Evolutionary conservation across 2,888 invertebrate genomes (phyloP).

Genomic region (Aleiodes leptofemur): DNA sequence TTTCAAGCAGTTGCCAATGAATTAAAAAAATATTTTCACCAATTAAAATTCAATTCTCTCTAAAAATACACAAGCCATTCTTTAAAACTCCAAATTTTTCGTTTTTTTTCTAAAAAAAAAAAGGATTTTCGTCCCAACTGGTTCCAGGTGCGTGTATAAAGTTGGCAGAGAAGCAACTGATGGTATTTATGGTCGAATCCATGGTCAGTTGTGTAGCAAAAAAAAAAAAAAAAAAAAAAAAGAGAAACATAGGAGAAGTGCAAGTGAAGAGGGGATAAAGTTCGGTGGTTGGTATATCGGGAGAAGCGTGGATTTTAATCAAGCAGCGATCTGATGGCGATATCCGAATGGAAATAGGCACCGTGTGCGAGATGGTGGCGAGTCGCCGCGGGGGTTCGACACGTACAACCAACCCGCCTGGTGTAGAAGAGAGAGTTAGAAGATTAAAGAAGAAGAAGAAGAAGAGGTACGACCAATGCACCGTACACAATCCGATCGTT

Average conservation of each 20-base stretch:
- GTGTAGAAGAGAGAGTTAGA: slow-evolving; percentile 14
- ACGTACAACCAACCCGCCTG: slow-evolving; percentile 67
- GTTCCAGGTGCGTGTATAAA: slow-evolving; percentile 53
- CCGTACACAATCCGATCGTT: slow-evolving; percentile 41
- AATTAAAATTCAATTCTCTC: slow-evolving; percentile 15
- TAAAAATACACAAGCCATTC: slow-evolving; percentile 19
- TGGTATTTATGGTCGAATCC: slow-evolving; percentile 57
- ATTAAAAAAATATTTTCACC: neutral
- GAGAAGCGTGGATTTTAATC: slow-evolving; percentile 74
- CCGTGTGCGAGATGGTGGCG: slow-evolving; percentile 71
- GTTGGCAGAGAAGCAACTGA: slow-evolving; percentile 38
- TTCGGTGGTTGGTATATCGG: slow-evolving; percentile 70
- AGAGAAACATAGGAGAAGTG: too few species aligned
- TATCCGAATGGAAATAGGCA: slow-evolving; percentile 67
- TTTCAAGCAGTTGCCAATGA: neutral
- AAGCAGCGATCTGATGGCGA: slow-evolving; percentile 71
- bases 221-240: neutral
- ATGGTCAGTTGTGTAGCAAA: slow-evolving; percentile 48
- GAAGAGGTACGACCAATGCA: slow-evolving; percentile 55
- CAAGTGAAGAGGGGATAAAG: slow-evolving; percentile 60
- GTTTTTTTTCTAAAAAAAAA: neutral
- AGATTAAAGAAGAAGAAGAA: slow-evolving; percentile 4
- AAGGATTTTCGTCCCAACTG: slow-evolving; percentile 47
- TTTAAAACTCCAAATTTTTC: neutral
- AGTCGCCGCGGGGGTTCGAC: slow-evolving; percentile 74